These are phyloP conservation scores for Ammodytes dubius DNA, from an alignment of 2,113 vertebrate genomes.

Conservation along the genomic window DNA sequence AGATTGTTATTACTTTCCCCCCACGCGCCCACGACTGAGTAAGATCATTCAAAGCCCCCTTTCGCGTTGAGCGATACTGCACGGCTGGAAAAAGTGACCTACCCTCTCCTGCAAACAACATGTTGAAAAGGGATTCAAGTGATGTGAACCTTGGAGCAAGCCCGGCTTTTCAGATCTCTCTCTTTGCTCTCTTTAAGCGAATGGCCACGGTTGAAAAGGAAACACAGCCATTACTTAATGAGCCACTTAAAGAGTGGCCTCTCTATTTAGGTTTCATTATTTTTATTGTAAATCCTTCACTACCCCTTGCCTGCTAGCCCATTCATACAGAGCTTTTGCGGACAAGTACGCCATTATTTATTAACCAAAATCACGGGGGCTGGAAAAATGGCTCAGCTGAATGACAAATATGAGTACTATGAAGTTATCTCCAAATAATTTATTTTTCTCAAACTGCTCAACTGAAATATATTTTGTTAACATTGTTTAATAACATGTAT, in stretches of 20 bases:
- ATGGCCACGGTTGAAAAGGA: constrained; percentile 70
- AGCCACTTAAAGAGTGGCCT: constrained; percentile 76
- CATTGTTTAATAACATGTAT: constrained; percentile 64
- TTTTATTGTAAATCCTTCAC: constrained; percentile 79
- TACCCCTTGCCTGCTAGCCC: constrained; percentile 48
- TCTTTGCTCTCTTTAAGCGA: constrained; percentile 57
- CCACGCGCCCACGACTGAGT: constrained; percentile 1
- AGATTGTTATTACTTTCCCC: constrained; percentile 21
- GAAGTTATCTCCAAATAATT: constrained; percentile 38
- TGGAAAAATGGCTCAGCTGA: constrained; percentile 59
- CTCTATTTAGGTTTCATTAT: constrained; percentile 79
- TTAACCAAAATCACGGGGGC: constrained; percentile 54
- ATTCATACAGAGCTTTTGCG: constrained; percentile 38
- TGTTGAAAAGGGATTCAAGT: constrained; percentile 63
- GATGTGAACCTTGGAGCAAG: constrained; percentile 63
- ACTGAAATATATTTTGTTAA: constrained; percentile 61
- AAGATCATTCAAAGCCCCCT: constrained; percentile 38
- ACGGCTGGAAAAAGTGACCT: constrained; percentile 59
- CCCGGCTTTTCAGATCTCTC: constrained; percentile 62
- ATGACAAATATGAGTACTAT: constrained; percentile 56
- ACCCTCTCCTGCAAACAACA: constrained; percentile 58
- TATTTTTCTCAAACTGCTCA: constrained; percentile 33
- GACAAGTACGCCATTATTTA: constrained; percentile 53
- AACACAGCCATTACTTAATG: constrained; percentile 81
- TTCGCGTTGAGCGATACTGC: constrained; percentile 37